Percentiles rank a stretch among this genome's conserved stretches.
Evolutionary conservation across 2,797 vertebrate genomes (phyloP).

Genomic region (Carcharodon carcharias): DNA sequence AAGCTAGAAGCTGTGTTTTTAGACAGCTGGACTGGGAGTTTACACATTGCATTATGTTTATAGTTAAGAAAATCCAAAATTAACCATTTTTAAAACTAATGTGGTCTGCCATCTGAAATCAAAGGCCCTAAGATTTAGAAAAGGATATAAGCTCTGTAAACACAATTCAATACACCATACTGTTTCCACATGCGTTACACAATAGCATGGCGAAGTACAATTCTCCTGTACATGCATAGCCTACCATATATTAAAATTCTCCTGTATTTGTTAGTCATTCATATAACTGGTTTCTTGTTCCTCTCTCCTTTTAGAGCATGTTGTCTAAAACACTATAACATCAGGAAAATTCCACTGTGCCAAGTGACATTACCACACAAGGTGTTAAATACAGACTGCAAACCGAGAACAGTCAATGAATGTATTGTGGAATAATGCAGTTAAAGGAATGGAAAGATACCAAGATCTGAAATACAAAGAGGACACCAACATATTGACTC

Average conservation of each 20-base stretch:
- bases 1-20: neutral
- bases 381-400: constrained; percentile 30
- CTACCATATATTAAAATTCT: neutral
- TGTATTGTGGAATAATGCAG: constrained; percentile 17
- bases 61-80: neutral
- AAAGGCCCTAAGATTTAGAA: neutral
- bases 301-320: constrained; percentile 8
- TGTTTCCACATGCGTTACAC: neutral
- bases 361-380: constrained; percentile 24
- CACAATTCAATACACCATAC: neutral
- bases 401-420: constrained; percentile 19
- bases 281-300: neutral
- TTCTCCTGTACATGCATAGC: neutral
- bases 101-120: no score
- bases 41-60: neutral
- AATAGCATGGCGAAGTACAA: neutral
- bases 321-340: constrained; percentile 28
- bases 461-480: neutral
- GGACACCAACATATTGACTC: constrained; percentile 20
- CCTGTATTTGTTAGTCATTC: no score
- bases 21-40: no score
- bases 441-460: neutral
- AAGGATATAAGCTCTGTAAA: neutral
- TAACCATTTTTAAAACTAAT: neutral
- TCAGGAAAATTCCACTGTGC: constrained; percentile 18